These are phyloP conservation scores for Drosophila ficusphila DNA, from an alignment of 1,140 invertebrate species.

Conservation along the genomic window DNA sequence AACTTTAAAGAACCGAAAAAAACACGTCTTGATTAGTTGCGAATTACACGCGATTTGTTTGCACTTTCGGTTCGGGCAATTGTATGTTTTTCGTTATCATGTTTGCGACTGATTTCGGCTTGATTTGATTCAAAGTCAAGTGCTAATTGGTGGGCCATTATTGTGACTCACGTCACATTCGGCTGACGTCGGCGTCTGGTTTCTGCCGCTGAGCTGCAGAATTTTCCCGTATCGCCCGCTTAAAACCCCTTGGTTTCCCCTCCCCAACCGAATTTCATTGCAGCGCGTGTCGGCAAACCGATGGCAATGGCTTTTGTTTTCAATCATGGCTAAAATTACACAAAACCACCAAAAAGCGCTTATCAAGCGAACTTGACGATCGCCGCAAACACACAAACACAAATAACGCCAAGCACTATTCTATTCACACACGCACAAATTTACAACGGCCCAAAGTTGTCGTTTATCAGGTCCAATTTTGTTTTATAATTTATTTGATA, in stretches of 20 bases:
- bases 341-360: conserved; percentile 41
- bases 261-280: neutral
- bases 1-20: conserved; percentile 33
- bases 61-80: conserved; percentile 9
- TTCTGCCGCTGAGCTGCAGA: conserved; percentile 47
- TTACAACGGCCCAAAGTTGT: conserved; percentile 31
- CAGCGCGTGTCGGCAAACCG: conserved; percentile 17
- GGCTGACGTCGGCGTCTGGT: conserved; percentile 35
- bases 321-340: conserved; percentile 43
- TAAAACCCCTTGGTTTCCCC: neutral
- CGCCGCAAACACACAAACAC: conserved; percentile 5
- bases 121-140: conserved; percentile 75
- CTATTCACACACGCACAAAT: conserved; percentile 40
- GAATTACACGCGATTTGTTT: conserved; percentile 54
- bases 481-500: conserved; percentile 67
- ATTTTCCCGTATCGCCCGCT: conserved; percentile 55
- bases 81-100: conserved; percentile 61
- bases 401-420: neutral
- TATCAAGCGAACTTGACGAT: conserved; percentile 65
- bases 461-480: conserved; percentile 61
- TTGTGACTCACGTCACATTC: conserved; percentile 53
- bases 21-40: conserved; percentile 25
- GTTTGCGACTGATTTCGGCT: conserved; percentile 65
- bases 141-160: conserved; percentile 71
- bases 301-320: conserved; percentile 41